Evolutionary conservation across 2,113 vertebrate genomes (phyloP), one percentile per base, ranked within the genome.

Genomic region (Hyperopisus bebe): DNA sequence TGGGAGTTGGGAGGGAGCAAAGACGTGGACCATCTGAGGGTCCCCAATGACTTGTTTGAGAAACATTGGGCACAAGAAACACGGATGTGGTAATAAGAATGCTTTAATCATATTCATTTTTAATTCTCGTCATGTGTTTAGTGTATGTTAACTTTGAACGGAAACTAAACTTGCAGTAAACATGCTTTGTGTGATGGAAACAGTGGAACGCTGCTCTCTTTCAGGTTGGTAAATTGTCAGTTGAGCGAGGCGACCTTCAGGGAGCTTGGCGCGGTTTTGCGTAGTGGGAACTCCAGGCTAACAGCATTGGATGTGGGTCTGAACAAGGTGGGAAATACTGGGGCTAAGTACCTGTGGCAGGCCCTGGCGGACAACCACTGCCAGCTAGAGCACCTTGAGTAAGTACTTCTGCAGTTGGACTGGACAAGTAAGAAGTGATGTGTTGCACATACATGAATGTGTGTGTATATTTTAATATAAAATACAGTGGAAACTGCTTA

Each of bases 371-470:
- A 95, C 90, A 91, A 92, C 62, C 90, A 17, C 58, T 96, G 94
- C 88, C 90, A 89, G 46, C 89, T 96, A 62, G 93, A 95, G 70
- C 91, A 95, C 9, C 92, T 96, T 19, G 92, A 95, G 96, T 96
- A 82, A 94, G 94, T 94, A 13, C 10, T 50, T 35, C 47, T 35
- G 19, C 31, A 82, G 10, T 53, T 2, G 46, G 46, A n/a, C n/a
- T n/a, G n/a, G n/a, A 10, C 24, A n/a, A n/a, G 46, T 50, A 21
- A 50, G 21, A 47, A 47, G n/a, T 50, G 21, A 85, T 21, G n/a
- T 85, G 83, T 42, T 27, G 46, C 21, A n/a, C 31, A 39, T 80
- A 80, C 15, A 50, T n/a, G 5, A 66, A 24, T 88, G 31, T 85
- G 66, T 66, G 42, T 80, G 24, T 91, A n/a, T 47, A 13, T 84